phyloP scores from a whole-genome alignment of 2,888 invertebrate species.

The Prosopocoilus inquinatus region DNA sequence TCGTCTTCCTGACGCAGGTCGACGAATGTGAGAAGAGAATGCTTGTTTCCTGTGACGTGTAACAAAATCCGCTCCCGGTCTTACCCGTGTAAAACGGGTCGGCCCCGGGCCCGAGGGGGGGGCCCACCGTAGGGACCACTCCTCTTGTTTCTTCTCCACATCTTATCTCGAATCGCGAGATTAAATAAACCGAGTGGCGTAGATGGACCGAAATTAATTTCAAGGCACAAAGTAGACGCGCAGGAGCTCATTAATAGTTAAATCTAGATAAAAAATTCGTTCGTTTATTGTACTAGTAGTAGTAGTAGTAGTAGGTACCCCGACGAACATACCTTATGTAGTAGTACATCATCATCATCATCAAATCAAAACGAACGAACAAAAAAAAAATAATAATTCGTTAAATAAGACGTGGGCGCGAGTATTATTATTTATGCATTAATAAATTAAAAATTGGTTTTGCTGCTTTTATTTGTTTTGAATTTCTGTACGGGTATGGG shows the following conservation, averaged over 20 bases:
- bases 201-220: slow-evolving; percentile 15
- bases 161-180: slow-evolving; percentile 22
- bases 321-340: too few species aligned
- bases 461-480: too few species aligned
- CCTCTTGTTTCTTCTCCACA: slow-evolving; percentile 30
- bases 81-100: slow-evolving; percentile 31
- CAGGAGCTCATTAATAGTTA: not conserved
- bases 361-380: too few species aligned
- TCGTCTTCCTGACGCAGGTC: not conserved
- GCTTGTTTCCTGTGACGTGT: slow-evolving; percentile 27
- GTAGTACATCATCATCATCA: too few species aligned
- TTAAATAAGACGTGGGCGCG: too few species aligned
- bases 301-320: too few species aligned
- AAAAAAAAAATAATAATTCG: too few species aligned
- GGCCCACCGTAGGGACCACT: slow-evolving; percentile 23
- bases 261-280: too few species aligned
- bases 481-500: too few species aligned
- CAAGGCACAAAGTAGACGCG: not conserved
- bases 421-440: too few species aligned
- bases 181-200: slow-evolving; percentile 11
- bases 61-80: slow-evolving; percentile 37
- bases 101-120: slow-evolving; percentile 20
- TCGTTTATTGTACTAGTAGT: too few species aligned
- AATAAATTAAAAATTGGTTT: too few species aligned
- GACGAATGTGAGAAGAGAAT: slow-evolving; percentile 4